phyloP scores from a whole-genome alignment of 2,113 vertebrate species.

The Pygathrix nemaeus region DNA sequence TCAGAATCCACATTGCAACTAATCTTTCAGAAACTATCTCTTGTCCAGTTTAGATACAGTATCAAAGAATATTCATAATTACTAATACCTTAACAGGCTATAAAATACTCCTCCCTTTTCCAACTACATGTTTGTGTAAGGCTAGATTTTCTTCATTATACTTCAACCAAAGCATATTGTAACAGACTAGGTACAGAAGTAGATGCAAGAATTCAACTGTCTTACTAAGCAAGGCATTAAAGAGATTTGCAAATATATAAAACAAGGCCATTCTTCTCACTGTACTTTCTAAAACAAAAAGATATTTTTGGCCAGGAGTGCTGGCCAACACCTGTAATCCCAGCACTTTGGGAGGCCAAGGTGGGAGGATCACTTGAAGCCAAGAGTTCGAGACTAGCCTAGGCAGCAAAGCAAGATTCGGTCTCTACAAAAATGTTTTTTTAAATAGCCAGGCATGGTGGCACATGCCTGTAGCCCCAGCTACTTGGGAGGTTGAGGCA shows the following conservation, averaged over 20 bases:
- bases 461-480: too few species aligned
- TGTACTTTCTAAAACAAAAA: neutral
- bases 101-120: conserved; percentile 25
- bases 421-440: too few species aligned
- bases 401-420: too few species aligned
- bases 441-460: too few species aligned
- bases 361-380: too few species aligned
- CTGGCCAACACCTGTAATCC: too few species aligned
- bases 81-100: neutral
- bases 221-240: neutral
- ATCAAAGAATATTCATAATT: conserved; percentile 1
- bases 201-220: neutral
- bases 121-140: neutral
- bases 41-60: neutral
- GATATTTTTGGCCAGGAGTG: neutral
- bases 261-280: neutral
- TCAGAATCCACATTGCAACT: neutral
- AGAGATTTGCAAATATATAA: neutral
- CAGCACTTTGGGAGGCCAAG: too few species aligned
- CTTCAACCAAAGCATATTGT: neutral
- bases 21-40: neutral
- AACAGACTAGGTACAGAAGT: neutral
- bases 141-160: neutral
- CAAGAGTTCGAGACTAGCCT: too few species aligned
- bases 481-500: too few species aligned